Percentiles rank a stretch among this genome's conserved stretches.
Conservation (phyloP, 2,113 vertebrate genomes). For the Misgurnus mizolepis region DNA sequence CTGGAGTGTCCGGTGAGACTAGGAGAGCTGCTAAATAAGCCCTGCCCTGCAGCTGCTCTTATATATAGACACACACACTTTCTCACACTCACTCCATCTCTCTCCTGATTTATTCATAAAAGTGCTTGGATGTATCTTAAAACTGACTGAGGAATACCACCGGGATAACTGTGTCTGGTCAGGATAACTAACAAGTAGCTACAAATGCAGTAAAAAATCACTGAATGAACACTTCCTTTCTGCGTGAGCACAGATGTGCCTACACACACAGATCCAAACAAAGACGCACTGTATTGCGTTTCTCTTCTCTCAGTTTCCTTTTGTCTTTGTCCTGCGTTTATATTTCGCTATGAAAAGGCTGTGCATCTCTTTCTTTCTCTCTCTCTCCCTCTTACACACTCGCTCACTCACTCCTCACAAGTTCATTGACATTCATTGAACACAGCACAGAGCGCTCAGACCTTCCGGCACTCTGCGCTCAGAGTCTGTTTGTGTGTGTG, state of each 20-base stretch:
- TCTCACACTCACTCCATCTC: conserved; percentile 23
- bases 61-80: conserved; percentile 51
- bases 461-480: conserved; percentile 51
- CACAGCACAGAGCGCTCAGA: conserved; percentile 51
- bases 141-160: background rate
- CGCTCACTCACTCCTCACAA: conserved; percentile 35
- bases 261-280: conserved; percentile 24
- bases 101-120: conserved; percentile 36
- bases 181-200: conserved; percentile 26
- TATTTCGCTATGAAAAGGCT: conserved; percentile 52
- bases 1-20: conserved; percentile 58
- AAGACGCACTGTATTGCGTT: conserved; percentile 35
- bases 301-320: conserved; percentile 41
- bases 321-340: conserved; percentile 52
- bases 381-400: conserved; percentile 18
- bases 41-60: conserved; percentile 53
- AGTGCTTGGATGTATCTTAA: conserved; percentile 23
- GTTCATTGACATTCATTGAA: conserved; percentile 63
- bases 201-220: conserved; percentile 3
- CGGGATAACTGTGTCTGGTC: background rate
- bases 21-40: conserved; percentile 50
- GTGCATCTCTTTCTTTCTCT: conserved; percentile 32
- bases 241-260: conserved; percentile 10
- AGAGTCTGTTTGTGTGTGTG: conserved; percentile 31
- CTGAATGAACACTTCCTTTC: conserved; percentile 32